Evolutionary conservation across 2,888 invertebrate species (phyloP).

Genomic region (Penaeus monodon): DNA sequence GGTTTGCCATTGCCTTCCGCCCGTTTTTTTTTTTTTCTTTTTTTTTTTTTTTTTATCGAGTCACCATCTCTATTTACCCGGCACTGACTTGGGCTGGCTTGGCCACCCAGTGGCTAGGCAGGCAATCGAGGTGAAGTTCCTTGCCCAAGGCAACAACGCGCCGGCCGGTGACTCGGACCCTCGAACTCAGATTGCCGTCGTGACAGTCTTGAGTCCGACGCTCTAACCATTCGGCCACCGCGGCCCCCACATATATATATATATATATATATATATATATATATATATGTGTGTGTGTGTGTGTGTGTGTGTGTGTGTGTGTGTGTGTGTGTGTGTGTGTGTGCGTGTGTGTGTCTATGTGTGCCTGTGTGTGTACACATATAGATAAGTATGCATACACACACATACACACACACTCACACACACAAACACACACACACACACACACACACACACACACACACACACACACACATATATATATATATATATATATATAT

Average conservation of each 20-base stretch:
- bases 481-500: neutral
- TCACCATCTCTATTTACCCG: too few relatives aligned
- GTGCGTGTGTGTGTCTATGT: neutral
- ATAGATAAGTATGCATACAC: neutral
- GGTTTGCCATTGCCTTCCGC: too few relatives aligned
- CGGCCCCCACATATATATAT: neutral
- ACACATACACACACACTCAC: neutral
- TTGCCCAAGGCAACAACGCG: too few relatives aligned
- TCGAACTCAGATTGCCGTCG: too few relatives aligned
- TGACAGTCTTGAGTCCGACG: too few relatives aligned
- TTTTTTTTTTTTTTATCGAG: too few relatives aligned
- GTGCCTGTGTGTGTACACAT: neutral
- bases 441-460: neutral
- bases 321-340: neutral
- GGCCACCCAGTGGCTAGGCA: too few relatives aligned
- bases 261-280: neutral
- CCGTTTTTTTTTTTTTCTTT: too few relatives aligned
- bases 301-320: neutral
- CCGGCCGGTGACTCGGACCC: too few relatives aligned
- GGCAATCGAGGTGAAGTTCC: too few relatives aligned
- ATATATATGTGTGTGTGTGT: neutral
- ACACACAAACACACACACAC: neutral
- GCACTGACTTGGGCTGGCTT: too few relatives aligned
- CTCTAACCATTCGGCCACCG: too few relatives aligned
- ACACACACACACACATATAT: neutral